These are phyloP conservation scores for Rhynchonycteris naso DNA, from an alignment of 2,797 vertebrate species.

Conservation along the genomic window DNA sequence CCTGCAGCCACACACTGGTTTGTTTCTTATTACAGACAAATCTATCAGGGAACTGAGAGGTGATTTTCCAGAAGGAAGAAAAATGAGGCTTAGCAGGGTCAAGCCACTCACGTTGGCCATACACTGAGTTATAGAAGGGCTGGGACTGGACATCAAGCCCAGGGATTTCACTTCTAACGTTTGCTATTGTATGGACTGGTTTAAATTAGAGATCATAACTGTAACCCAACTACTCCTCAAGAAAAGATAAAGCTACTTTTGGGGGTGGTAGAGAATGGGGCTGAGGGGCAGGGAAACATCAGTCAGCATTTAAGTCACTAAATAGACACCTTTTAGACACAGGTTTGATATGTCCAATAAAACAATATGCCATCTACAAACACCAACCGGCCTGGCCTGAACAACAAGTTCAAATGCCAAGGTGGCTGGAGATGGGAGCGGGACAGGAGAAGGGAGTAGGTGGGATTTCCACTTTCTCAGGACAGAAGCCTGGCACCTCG, in stretches of 20 bases:
- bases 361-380: not conserved
- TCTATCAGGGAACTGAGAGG: not conserved
- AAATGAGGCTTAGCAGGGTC: not conserved
- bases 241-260: conserved; percentile 15
- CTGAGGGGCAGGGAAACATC: not conserved
- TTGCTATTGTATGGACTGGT: not conserved
- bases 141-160: not conserved
- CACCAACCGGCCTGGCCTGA: conserved; percentile 52
- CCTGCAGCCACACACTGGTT: not conserved
- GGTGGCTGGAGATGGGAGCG: not conserved
- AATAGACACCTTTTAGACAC: conserved; percentile 17
- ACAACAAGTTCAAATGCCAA: conserved; percentile 41
- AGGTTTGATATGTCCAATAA: conserved; percentile 2
- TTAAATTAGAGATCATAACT: not conserved
- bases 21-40: not conserved
- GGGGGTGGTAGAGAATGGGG: not conserved
- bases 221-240: not conserved
- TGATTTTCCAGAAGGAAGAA: not conserved
- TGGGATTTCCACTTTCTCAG: not conserved
- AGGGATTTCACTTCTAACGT: not conserved
- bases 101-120: not conserved
- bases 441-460: not conserved
- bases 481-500: conserved; percentile 11
- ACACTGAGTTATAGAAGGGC: not conserved
- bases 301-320: not conserved